These are phyloP conservation scores for Beaufortia kweichowensis DNA, from an alignment of 2,113 vertebrate genomes.

Conservation along the genomic window DNA sequence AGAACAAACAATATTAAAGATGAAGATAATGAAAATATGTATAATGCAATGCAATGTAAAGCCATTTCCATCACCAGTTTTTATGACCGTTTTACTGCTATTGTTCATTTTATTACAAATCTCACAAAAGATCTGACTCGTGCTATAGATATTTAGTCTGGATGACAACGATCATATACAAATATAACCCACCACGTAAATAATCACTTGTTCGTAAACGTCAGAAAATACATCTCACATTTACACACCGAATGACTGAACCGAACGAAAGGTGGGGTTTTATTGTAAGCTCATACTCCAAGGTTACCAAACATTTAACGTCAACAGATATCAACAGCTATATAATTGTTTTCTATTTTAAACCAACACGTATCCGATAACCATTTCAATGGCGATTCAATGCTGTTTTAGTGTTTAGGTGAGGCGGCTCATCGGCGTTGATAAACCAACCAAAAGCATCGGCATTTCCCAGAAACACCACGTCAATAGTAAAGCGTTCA, in stretches of 20 bases:
- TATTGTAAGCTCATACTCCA: constrained; percentile 22
- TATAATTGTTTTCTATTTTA: background rate
- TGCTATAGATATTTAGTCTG: background rate
- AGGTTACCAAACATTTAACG: constrained; percentile 27
- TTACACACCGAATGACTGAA: constrained; percentile 31
- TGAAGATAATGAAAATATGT: too few species aligned
- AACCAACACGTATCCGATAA: background rate
- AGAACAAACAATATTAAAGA: background rate
- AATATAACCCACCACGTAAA: background rate
- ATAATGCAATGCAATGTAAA: background rate
- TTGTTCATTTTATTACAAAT: constrained; percentile 4
- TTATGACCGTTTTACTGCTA: background rate
- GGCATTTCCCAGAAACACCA: constrained; percentile 17
- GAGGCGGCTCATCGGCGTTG: constrained; percentile 4
- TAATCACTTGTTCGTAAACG: background rate
- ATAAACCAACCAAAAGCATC: constrained; percentile 29
- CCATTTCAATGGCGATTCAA: background rate
- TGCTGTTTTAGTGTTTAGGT: constrained; percentile 27
- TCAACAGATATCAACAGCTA: background rate
- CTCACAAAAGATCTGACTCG: background rate
- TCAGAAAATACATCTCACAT: background rate
- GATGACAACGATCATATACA: background rate
- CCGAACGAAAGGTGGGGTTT: constrained; percentile 51
- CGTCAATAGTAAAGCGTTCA: constrained; percentile 11
- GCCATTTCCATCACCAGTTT: background rate